A percentile compares a stretch with the other conserved stretches of the same genome.
These are phyloP conservation scores for Tinamus major DNA, from an alignment of 2,797 vertebrate genomes.

Conservation along the genomic window DNA sequence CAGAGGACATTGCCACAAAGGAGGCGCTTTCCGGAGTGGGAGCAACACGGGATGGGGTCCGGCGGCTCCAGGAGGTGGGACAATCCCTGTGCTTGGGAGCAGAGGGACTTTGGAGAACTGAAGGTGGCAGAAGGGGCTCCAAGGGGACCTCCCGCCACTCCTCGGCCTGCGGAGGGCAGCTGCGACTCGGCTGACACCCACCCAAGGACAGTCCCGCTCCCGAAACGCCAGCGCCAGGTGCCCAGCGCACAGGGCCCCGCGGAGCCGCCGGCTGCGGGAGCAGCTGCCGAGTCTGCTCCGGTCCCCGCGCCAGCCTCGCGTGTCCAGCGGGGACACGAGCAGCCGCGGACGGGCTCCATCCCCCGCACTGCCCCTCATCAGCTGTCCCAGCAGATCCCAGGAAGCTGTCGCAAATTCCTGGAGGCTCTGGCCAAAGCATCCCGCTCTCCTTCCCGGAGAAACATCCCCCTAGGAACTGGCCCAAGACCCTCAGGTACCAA, in stretches of 20 bases:
- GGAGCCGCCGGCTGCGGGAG: rapidly evolving
- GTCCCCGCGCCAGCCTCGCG: rapidly evolving
- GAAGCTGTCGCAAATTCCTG: not conserved
- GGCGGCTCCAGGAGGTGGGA: not conserved
- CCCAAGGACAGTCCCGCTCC: not conserved
- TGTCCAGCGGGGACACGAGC: not conserved
- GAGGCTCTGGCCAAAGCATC: not conserved
- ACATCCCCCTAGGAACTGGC: not conserved
- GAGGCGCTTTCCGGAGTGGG: not conserved
- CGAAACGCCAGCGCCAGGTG: not conserved
- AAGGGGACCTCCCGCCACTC: not conserved
- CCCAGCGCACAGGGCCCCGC: not conserved
- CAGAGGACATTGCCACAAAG: no score
- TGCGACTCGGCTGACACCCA: not conserved
- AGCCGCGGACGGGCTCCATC: rapidly evolving
- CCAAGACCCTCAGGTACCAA: no score
- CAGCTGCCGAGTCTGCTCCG: not conserved
- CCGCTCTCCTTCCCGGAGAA: not conserved
- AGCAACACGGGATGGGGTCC: no score
- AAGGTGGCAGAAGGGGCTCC: not conserved
- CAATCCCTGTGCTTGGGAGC: rapidly evolving
- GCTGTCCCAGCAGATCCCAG: not conserved
- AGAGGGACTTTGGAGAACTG: not conserved
- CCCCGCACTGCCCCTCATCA: not conserved
- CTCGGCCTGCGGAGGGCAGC: not conserved